phyloP scores from a whole-genome alignment of 2,113 vertebrate genomes.

The Gopherus evgoodei region DNA sequence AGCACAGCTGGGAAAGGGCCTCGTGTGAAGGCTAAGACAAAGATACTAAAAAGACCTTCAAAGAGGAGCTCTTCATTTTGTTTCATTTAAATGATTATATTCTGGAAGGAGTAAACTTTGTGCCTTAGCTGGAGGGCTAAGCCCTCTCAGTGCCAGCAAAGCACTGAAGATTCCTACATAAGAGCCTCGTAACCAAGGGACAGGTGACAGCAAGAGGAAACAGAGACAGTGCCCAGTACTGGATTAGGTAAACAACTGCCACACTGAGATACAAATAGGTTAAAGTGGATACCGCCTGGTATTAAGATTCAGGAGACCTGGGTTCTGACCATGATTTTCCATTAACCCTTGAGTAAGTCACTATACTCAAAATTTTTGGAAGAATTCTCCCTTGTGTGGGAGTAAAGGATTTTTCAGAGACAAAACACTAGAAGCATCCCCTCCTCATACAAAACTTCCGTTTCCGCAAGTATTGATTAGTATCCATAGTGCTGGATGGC shows the following conservation, averaged over 20 bases:
- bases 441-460: too few relatives aligned
- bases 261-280: neutral
- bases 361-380: neutral
- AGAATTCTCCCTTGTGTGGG: neutral
- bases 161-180: neutral
- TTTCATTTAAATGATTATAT: neutral
- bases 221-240: neutral
- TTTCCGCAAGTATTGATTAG: slow-evolving; percentile 2
- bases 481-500: slow-evolving; percentile 36
- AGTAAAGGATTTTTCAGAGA: neutral
- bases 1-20: too few relatives aligned
- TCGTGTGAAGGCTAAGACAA: too few relatives aligned
- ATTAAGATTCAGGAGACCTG: neutral
- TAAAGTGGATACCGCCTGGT: neutral
- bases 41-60: too few relatives aligned
- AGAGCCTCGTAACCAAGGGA: neutral
- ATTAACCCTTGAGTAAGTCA: neutral
- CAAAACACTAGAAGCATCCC: too few relatives aligned
- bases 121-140: neutral
- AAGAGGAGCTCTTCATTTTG: neutral
- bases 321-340: neutral
- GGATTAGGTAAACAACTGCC: neutral
- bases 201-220: neutral
- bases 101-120: neutral
- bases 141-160: neutral